Base-by-base conservation (phyloP, 1,140 invertebrate species). In the Proctacanthus coquilletti region DNA sequence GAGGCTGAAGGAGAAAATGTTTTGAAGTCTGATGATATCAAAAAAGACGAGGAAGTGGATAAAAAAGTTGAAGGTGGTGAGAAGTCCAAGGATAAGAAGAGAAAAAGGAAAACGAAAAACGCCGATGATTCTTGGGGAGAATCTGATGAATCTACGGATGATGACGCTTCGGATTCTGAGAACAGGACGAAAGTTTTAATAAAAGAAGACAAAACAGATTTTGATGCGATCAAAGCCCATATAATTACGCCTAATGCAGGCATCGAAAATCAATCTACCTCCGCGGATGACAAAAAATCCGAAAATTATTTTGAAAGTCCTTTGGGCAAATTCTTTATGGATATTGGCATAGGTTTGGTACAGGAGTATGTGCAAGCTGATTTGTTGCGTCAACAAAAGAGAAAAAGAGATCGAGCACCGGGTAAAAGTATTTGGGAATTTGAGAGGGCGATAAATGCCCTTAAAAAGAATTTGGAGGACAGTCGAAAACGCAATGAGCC, bases 341-440 rank as follows among this genome's bases (percentile, higher is more conserved):
- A 89, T 49, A 84, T 95, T 43, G 91, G 92, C 6, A 69, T 86
- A 34, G 87, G 84, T 58, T 68, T 94, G 39, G 88, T 92, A 2
- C 86, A 92, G 58, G 88, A 95, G 58, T 85, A 76, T 59, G 89
- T 94, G 5, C 89, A 95, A 64, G 77, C 75, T 21, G 91, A 96
- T 69, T 65, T 94, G 34, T 63, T 94, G 31, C 75, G 82, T 40
- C 77, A 85, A 46, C 84, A 93, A 52, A 88, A 84, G 48, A 70
- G 81, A 30, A 88, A 89, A 59, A 63, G 75, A 42, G 71, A 72
- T 39, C 64, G 67, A 41, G 71, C 69, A 33, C 53, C 66, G 18
- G 70, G 70, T 34, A 71, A 68, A 37, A 74, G 69, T 43, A 74
- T 74, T 44, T 73, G 74, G 10, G 65, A 72, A 38, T 83, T 80